Conservation (phyloP, 2,888 invertebrate species). For the Rhagonycha fulva region DNA sequence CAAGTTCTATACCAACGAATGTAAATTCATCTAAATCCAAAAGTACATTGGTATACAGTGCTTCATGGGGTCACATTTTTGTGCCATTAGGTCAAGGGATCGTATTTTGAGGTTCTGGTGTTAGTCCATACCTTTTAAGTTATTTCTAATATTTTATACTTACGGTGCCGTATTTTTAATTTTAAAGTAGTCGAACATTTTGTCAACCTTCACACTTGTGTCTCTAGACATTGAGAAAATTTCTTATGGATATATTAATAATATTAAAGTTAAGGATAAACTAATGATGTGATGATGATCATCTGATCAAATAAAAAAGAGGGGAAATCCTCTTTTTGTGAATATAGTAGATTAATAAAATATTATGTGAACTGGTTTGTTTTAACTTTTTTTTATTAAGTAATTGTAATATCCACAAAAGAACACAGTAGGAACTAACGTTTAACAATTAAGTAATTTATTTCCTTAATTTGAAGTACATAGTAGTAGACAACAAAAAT, state of each 20-base stretch:
- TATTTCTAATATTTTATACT: not conserved
- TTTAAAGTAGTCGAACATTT: slow-evolving; percentile 52
- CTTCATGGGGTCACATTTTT: not conserved
- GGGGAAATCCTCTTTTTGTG: slow-evolving; percentile 61
- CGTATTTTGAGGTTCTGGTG: not conserved
- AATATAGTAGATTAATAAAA: slow-evolving; percentile 78
- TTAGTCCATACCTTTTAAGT: not conserved
- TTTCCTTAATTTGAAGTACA: slow-evolving; percentile 7
- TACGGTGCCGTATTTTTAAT: slow-evolving; percentile 13
- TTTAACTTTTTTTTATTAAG: slow-evolving; percentile 1
- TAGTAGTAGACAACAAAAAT: slow-evolving; percentile 8
- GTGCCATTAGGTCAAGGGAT: not conserved
- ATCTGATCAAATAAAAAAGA: slow-evolving; percentile 62
- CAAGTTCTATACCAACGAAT: no score
- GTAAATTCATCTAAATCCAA: no score
- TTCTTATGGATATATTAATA: slow-evolving; percentile 56
- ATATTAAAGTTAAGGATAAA: slow-evolving; percentile 53
- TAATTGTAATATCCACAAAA: not conserved
- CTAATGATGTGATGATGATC: slow-evolving; percentile 75
- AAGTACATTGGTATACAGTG: no score
- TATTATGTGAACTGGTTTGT: slow-evolving; percentile 63
- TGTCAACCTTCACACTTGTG: slow-evolving; percentile 55
- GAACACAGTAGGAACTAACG: not conserved
- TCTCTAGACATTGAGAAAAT: slow-evolving; percentile 51
- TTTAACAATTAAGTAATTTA: slow-evolving; percentile 7